Evolutionary conservation across 2,113 vertebrate species (phyloP), one percentile per base, ranked within the genome.

Genomic region (Podiceps cristatus): DNA sequence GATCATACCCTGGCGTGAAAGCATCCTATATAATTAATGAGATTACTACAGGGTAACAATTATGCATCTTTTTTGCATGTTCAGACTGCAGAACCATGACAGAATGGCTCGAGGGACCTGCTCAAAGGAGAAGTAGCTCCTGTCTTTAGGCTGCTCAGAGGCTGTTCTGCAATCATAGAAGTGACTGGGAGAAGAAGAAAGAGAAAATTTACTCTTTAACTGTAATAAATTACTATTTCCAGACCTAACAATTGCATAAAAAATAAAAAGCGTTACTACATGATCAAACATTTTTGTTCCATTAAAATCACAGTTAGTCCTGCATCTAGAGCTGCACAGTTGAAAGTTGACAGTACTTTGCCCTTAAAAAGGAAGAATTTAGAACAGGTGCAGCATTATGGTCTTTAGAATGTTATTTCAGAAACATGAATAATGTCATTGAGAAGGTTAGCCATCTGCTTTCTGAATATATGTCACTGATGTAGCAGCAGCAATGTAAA

Each of bases 371-470:
- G 60, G 50, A 88, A 58, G 78, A 91, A 20, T 28, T 77, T 86
- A 88, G 69, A 96, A 79, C 90, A 96, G 95, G 73, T 98, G 93
- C 69, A 92, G 33, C 49, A 91, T 94, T 90, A 90, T 55, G 16
- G 92, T 94, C 49, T 25, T 96, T 68, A 92, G 82, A 97, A 96
- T 93, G 71, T 59, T 87, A 50, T 97, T 97, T 88, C 60, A 49
- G 89, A 95, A 97, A 91, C 81, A 94, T 90, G 86, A 98, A 95
- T 97, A 97, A 98, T 97, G 83, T 73, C 62, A 96, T 94, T 96
- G 81, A 84, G 95, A 94, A 88, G 82, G 81, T 91, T 92, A 87
- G 91, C 98, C 98, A 98, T 97, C 97, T 98, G 97, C 91, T 96
- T 97, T 90, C 83, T 63, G 75, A 94, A 24, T 95, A 95, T 81